A percentile compares a stretch with the other conserved stretches of the same genome.
Evolutionary conservation across 92 coral and sea anemone genomes (phyloP).

Genomic region (Phenganax stokvisi): DNA sequence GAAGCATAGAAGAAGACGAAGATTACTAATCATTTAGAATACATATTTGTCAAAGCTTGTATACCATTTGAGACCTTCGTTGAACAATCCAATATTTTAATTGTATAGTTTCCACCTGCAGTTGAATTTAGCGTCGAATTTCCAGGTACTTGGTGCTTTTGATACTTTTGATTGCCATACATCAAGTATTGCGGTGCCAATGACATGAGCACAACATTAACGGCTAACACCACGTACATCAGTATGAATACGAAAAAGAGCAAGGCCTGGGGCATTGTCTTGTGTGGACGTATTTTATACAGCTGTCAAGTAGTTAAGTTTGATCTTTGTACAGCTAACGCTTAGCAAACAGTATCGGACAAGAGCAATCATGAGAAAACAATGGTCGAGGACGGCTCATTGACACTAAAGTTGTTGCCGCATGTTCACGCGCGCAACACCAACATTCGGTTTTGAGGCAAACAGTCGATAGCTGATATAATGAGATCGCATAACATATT

Average conservation of each 20-base stretch:
- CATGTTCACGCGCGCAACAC: too few relatives aligned
- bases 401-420: too few relatives aligned
- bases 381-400: background rate
- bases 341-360: background rate
- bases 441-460: too few relatives aligned
- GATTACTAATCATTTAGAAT: background rate
- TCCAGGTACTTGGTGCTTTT: conserved; percentile 20
- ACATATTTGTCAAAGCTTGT: background rate
- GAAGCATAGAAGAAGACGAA: background rate
- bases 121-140: conserved; percentile 23
- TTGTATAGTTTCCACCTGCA: conserved; percentile 5
- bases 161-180: conserved; percentile 88
- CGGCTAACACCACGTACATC: conserved; percentile 84
- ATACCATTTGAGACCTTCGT: conserved; percentile 68
- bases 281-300: conserved; percentile 80
- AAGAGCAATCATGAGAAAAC: background rate
- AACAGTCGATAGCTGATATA: too few relatives aligned
- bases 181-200: conserved; percentile 94
- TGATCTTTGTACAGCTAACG: too few relatives aligned
- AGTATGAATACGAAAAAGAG: conserved; percentile 80
- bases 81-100: conserved; percentile 54
- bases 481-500: too few relatives aligned
- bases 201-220: conserved; percentile 78
- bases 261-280: conserved; percentile 90
- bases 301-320: conserved; percentile 47